A percentile compares a stretch with the other conserved stretches of the same genome.
Evolutionary conservation across 2,113 vertebrate species (phyloP).

Genomic region (Tretioscincus oriximinensis): DNA sequence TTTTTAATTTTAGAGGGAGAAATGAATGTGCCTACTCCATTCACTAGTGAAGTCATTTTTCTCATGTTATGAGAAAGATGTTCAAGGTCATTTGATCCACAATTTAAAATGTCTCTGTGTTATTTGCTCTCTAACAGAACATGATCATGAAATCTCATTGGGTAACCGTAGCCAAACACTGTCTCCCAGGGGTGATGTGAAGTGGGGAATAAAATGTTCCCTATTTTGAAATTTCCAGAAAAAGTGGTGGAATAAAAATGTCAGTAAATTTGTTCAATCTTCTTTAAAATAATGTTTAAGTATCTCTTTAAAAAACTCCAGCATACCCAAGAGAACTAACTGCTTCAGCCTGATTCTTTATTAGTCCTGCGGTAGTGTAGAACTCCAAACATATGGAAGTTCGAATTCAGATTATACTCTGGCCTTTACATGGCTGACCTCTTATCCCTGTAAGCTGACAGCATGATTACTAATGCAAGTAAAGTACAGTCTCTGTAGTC

Average conservation of each 20-base stretch:
- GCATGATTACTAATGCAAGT: constrained; percentile 14
- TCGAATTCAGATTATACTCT: constrained; percentile 6
- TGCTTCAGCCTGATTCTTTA: neutral
- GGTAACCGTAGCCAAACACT: too few species aligned
- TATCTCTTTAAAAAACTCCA: neutral
- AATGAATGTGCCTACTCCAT: too few species aligned
- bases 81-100: too few species aligned
- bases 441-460: constrained; percentile 15
- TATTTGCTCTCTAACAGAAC: too few species aligned
- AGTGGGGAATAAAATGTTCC: too few species aligned
- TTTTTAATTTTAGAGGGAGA: too few species aligned
- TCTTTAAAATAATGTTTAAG: neutral
- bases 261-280: neutral
- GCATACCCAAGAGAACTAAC: neutral
- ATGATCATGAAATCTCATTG: too few species aligned
- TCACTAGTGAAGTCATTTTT: too few species aligned
- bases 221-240: too few species aligned
- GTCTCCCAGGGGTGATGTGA: too few species aligned
- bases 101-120: too few species aligned
- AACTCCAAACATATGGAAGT: constrained; percentile 6
- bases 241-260: neutral
- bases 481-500: neutral
- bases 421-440: neutral
- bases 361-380: neutral
- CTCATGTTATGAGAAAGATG: too few species aligned